Conservation (phyloP, 2,113 vertebrate genomes). For the Proterorhinus semilunaris region DNA sequence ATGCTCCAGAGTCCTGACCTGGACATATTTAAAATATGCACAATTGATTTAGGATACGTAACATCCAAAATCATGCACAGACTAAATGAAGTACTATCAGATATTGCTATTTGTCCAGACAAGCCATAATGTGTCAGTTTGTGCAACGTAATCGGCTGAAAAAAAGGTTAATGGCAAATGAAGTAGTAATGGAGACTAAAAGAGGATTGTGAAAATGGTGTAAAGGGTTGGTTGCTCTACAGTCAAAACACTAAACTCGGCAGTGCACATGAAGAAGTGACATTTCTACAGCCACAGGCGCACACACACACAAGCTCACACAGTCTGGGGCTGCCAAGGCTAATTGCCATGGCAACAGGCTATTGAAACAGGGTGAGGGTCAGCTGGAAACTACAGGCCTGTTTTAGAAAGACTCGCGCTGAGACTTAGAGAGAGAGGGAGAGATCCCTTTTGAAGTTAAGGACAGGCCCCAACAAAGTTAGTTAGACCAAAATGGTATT, state of each 20-base stretch:
- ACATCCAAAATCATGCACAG: too few species aligned
- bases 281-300: conserved; percentile 18
- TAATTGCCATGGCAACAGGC: conserved; percentile 63
- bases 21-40: too few species aligned
- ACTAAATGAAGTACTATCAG: too few species aligned
- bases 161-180: neutral
- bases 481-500: too few species aligned
- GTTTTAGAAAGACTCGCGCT: conserved; percentile 36
- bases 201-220: conserved; percentile 28
- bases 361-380: conserved; percentile 45
- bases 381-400: conserved; percentile 38
- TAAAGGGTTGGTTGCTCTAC: conserved; percentile 23
- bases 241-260: conserved; percentile 27
- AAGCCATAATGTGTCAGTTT: too few species aligned
- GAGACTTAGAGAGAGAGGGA: conserved; percentile 12
- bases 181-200: conserved; percentile 6
- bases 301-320: conserved; percentile 10
- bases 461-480: too few species aligned
- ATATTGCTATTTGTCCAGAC: too few species aligned
- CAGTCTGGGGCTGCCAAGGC: conserved; percentile 34
- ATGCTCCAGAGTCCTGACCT: too few species aligned
- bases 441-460: neutral
- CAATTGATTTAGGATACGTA: too few species aligned
- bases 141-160: too few species aligned
- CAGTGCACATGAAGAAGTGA: conserved; percentile 16